Evolutionary conservation across 2,888 invertebrate genomes (phyloP), one percentile per base, ranked within the genome.

Genomic region (Galerucella pusilla): DNA sequence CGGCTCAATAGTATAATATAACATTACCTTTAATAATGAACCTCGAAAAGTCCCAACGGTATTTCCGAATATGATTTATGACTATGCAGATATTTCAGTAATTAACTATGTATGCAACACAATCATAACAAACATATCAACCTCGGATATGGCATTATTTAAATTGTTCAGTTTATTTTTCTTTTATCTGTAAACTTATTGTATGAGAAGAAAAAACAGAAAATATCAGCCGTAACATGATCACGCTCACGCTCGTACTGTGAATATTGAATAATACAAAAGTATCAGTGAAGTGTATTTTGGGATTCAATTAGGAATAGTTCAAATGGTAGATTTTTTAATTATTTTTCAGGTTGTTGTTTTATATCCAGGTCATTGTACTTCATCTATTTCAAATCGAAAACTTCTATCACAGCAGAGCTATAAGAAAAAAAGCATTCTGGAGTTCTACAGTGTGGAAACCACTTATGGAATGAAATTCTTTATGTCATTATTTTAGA

Each of bases 1-100:
- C n/a, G 35, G 64, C 16, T 42, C 64, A 35, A 64, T 61, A n/a
- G 28, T 35, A 35, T 28, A 28, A 20, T 20, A 20, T 20, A 20
- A 63, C 35, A 20, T 20, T 65, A 65, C 46, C 5, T 65, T 65
- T 65, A 65, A 65, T 65, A 16, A 65, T 65, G 20, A 65, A 65
- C 6, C 46, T 64, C 64, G 42, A 28, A 16, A 20, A 12, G 46
- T 59, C 49, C 61, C 42, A 68, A 64, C 64, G 35, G 71, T 57
- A 71, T 46, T 54, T 65, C 46, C 20, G 64, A 42, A 65, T 65
- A 65, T 65, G 64, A 65, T 61, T 46, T 70, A 70, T 70, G 70
- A 71, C 64, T 71, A n/a, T 71, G 71, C 71, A 71, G 52, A 71
- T 64, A 69, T 69, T 61, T 46, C 59, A 65, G 64, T 65, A 71